Evolutionary conservation across 2,113 vertebrate genomes (phyloP), one percentile per base, ranked within the genome.

Genomic region (Thalassoma bifasciatum): DNA sequence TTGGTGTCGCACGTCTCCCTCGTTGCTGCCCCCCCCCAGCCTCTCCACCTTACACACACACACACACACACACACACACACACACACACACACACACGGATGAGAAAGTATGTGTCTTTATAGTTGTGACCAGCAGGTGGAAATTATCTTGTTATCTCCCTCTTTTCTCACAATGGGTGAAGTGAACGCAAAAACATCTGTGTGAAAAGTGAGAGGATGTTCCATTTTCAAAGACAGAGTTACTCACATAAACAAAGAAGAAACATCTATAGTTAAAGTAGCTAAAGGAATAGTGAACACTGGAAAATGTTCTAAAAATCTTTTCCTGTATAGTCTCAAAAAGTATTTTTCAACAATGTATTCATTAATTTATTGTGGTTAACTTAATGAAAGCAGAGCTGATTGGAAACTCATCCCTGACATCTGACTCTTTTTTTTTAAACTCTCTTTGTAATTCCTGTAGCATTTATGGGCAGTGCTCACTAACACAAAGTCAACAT

Each of bases 1-100:
- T 92, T 91, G 79, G 77, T 92, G 82, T 84, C 66, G 74, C 77
- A 84, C 79, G 24, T 82, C 77, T 80, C 82, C 75, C 82, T 83
- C 50, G 69, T 71, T 82, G 56, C 77, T 19, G 37, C 77, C 23
- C 38, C 0, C 3, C 72, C 36, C 49, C n/a, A n/a, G 44, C 47
- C 17, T 54, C 52, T 44, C 59, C 22, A 30, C 46, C 40, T 4
- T 4, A 9, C 63, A 42, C 52, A 24, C 42, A 23, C 65, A 44
- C 34, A 40, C 26, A 42, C 47, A 38, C 62, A 10, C 23, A 30
- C 51, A 19, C 38, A 19, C 58, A 46, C 68, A 12, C 72, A 37
- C 30, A 37, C n/a, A 9, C 58, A 42, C 52, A 24, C 42, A 23
- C 65, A 46, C 69, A 12, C 72, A 37, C 30, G 14, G 44, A 46